Evolutionary conservation across 2,113 vertebrate species (phyloP), one percentile per base, ranked within the genome.

Genomic region (Ia io): DNA sequence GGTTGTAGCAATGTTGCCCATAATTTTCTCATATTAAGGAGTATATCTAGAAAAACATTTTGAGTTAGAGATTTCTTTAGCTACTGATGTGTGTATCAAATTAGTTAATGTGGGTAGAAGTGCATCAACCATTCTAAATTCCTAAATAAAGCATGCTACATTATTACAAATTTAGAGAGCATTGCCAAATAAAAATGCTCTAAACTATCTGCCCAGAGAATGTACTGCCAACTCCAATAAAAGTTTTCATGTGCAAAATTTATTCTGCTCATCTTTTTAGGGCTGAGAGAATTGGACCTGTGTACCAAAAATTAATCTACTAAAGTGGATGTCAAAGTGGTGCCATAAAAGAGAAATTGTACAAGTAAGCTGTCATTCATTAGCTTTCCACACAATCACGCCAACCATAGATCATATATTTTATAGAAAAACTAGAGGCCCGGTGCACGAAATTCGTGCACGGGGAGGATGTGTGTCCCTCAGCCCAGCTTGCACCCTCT

Each of bases 361-460:
- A 30, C 42, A 63, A 84, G 16, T 70, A 71, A 63, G 28, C 12
- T 73, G 67, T 61, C 47, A 74, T 44, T 94, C 79, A 32, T 40
- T 94, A 73, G 44, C 42, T 96, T 95, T 97, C 51, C 87, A 25
- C 25, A 84, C 22, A 86, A 35, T 89, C 35, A 80, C 11, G 82
- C 2, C 6, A 70, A n/a, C 25, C 28, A 51, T 30, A 37, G 30
- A 61, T 74, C 5, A 25, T 40, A 28, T 73, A 49, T 74, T 92
- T 93, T 74, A 67, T 17, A 61, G 69, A 73, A 71, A 84, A 92
- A 77, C 40, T 61, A 22, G 51, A 53, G 16, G 17, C 17, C 6
- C 5, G 17, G 51, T 53, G 51, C 51, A 53, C 6, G 6, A 53
- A 53, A 53, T 53, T 53, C 51, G 5, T 47, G 16, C 49, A 51